Conservation (phyloP, 2,797 vertebrate genomes). For the Florisuga fusca region DNA sequence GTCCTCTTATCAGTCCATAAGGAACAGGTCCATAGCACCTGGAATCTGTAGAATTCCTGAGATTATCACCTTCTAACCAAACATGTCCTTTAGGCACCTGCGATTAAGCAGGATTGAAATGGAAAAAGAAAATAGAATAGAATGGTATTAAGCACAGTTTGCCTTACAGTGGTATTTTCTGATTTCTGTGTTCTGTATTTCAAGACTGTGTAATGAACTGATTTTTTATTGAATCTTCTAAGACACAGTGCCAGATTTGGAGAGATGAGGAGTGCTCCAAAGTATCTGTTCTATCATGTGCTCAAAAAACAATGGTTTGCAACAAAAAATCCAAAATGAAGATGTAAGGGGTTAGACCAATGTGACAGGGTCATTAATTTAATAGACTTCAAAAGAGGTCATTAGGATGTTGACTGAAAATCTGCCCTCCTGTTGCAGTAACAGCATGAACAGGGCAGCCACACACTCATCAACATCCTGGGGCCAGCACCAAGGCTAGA, state of each 20-base stretch:
- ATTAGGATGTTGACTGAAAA: constrained; percentile 87
- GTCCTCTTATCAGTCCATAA: constrained; percentile 93
- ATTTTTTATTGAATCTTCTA: constrained; percentile 17
- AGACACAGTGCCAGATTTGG: constrained; percentile 26
- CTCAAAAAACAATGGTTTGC: constrained; percentile 75
- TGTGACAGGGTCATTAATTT: constrained; percentile 88
- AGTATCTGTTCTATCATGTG: constrained; percentile 66
- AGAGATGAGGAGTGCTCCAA: constrained; percentile 29
- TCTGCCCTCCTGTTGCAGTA: constrained; percentile 83
- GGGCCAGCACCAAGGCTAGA: constrained; percentile 92
- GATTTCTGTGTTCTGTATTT: neutral
- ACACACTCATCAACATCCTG: constrained; percentile 90
- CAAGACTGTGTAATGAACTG: neutral
- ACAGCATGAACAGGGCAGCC: constrained; percentile 84
- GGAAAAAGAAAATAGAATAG: neutral
- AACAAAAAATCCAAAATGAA: constrained; percentile 78
- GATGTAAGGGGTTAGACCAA: constrained; percentile 80
- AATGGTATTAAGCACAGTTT: neutral
- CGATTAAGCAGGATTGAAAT: constrained; percentile 40
- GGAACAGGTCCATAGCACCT: constrained; percentile 95
- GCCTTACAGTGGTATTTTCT: neutral
- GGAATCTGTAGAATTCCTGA: constrained; percentile 95
- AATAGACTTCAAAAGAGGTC: constrained; percentile 91
- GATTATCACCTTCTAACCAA: constrained; percentile 98
- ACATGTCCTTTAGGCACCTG: constrained; percentile 97